These are phyloP conservation scores for Onychorhynchus coronatus DNA, from an alignment of 2,113 vertebrate species.

Conservation along the genomic window DNA sequence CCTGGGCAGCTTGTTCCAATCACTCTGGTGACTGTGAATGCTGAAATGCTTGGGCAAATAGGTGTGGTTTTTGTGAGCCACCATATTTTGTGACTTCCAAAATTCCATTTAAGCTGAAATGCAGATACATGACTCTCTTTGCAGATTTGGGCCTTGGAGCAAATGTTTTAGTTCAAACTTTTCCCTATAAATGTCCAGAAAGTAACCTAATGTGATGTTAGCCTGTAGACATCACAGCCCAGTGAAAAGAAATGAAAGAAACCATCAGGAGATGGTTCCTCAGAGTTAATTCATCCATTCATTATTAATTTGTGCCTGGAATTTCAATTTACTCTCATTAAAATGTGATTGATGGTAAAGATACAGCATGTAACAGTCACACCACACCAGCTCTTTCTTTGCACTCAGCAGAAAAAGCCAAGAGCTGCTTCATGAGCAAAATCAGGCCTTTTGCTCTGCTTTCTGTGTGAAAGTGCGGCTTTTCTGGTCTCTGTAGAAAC, in stretches of 20 bases:
- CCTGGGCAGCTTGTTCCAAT: not conserved
- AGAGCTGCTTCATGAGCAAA: not conserved
- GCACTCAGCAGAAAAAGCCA: not conserved
- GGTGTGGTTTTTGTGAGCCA: not conserved
- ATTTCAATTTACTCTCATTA: constrained; percentile 69
- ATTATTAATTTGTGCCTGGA: constrained; percentile 71
- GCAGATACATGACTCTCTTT: rapidly evolving
- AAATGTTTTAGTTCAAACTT: not conserved
- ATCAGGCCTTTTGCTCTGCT: not conserved
- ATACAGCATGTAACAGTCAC: constrained; percentile 40
- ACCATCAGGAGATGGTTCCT: constrained; percentile 45
- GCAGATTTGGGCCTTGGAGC: not conserved
- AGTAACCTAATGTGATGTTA: not conserved
- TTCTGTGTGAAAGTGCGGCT: not conserved
- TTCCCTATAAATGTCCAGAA: not conserved
- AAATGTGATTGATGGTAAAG: constrained; percentile 62
- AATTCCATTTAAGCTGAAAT: not conserved
- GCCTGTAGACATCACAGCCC: not conserved
- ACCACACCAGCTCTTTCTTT: not conserved
- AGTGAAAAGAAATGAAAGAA: constrained; percentile 42
- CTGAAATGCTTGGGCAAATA: not conserved
- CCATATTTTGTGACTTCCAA: not conserved
- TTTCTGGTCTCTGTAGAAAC: not conserved
- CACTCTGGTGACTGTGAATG: not conserved
- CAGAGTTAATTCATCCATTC: constrained; percentile 61